These are phyloP conservation scores for Malacoctenus gilli DNA, from an alignment of 2,797 vertebrate species.

Conservation along the genomic window DNA sequence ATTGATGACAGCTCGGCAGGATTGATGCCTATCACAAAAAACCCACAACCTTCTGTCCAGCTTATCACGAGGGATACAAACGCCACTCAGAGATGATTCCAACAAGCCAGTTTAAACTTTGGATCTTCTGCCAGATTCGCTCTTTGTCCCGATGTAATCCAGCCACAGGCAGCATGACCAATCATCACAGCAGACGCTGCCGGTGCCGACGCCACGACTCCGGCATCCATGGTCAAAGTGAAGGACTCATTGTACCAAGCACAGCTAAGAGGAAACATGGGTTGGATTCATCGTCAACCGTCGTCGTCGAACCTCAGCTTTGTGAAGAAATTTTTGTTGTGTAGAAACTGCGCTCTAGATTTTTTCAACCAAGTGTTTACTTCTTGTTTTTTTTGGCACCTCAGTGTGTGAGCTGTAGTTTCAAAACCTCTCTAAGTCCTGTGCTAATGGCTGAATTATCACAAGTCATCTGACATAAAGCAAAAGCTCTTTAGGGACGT, in stretches of 20 bases:
- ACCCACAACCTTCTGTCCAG: no score
- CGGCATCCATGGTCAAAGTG: slow-evolving; percentile 26
- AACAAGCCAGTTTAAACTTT: slow-evolving; percentile 27
- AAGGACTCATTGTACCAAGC: slow-evolving; percentile 7
- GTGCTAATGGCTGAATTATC: no score
- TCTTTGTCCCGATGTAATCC: slow-evolving; percentile 54
- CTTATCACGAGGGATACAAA: slow-evolving; percentile 40
- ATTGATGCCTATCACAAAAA: slow-evolving; percentile 40
- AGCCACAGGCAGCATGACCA: slow-evolving; percentile 21
- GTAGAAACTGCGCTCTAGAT: no score
- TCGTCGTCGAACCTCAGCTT: no score
- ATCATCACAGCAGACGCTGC: slow-evolving; percentile 29
- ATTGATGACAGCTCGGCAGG: slow-evolving; percentile 44
- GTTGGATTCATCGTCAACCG: no score
- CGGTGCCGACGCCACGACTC: slow-evolving; percentile 6
- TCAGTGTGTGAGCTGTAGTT: no score
- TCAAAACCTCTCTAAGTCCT: no score
- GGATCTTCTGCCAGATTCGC: slow-evolving; percentile 35
- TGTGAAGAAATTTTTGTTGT: no score
- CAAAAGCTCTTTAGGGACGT: neutral
- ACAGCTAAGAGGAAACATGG: slow-evolving; percentile 13
- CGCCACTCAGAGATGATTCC: slow-evolving; percentile 25
- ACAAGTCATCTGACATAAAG: no score
- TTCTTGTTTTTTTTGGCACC: no score
- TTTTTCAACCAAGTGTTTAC: no score